Base-by-base conservation (phyloP, 2,797 vertebrate species). In the Tapera naevia region DNA sequence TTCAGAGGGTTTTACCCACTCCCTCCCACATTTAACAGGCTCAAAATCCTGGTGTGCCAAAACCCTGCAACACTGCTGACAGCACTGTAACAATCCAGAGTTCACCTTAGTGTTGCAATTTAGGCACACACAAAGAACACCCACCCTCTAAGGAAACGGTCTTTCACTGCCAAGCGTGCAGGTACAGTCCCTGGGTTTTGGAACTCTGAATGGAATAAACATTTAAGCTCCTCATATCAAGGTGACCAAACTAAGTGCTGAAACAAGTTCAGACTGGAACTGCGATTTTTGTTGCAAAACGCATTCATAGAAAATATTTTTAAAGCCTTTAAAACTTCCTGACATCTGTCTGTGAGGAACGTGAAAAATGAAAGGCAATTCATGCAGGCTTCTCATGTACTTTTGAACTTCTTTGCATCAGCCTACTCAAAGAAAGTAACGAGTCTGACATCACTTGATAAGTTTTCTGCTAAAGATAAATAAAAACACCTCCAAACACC, bases 251-350 rank as follows among this genome's bases (percentile, higher is more conserved):
- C 9, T 35, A 80, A 76, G 24, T 24, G 61, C 23, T 61, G 19
- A 80, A 91, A 87, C 89, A 95, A 89, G 94, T 87, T 80, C 58
- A 74, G 89, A 80, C 92, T 86, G 43, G 79, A 92, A 54, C 11
- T 11, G 53, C 85, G 74, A 32, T n/a, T n/a, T 91, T 93, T 69
- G 79, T 85, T 41, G 74, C 35, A 54, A 54, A 83, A 88, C 85
- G 61, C 61, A 72, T 61, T 58, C 75, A 91, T 51, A 54, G 84
- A 73, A 86, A 86, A 65, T 57, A 85, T 61, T 87, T 89, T 71
- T 61, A 78, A 88, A 84, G 56, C 35, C 66, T 88, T 88, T 71
- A 91, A 94, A 81, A 61, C 46, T 83, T 89, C 75, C 62, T 94
- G 80, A 91, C 76, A 79, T 66, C 70, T 91, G 86, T 71, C 17